Base-by-base conservation (phyloP, 2,113 vertebrate genomes). In the Lutjanus erythropterus region DNA sequence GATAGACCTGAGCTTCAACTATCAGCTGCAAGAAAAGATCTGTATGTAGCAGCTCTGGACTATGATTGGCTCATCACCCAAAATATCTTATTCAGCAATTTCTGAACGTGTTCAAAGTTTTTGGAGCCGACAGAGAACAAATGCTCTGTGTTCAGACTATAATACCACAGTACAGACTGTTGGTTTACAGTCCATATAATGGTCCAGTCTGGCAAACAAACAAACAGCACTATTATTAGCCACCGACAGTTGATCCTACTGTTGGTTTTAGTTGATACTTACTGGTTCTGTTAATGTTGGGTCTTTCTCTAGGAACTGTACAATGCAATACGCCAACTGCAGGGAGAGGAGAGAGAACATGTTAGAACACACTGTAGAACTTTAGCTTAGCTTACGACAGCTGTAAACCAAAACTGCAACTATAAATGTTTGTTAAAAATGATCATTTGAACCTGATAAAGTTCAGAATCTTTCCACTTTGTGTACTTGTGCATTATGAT, bases 221-320 rank as follows among this genome's bases (percentile, higher is more conserved):
- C n/a, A n/a, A n/a, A n/a, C 11, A 23, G 21, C 58, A 12, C 31
- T 23, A n/a, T 35, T 53, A 14, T 14, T 55, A 27, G 15, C 15
- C 27, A 1, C 15, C 9, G 27, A 29, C 1, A 16, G 15, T 2
- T 53, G 15, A 18, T 19, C 23, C 0, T 23, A 5, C n/a, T 31
- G 53, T 11, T 8, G 12, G 14, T 23, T 0, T 5, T 1, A 5
- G 53, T 12, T 25, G 64, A 83, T 82, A 96, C 93, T 96, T 93
- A 99, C 98, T 71, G 98, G 96, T 95, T 99, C 98, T 95, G 98
- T 99, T 95, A 99, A 96, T 81, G 97, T 96, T 78, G 98, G 98
- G 90, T 99, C 98, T 95, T 99, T 99, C 96, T 99, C 98, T 95
- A 99, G 95, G 95, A 99, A 99, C 93, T 99, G 98, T 96, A 99